These are phyloP conservation scores for Brachyhypopomus gauderio DNA, from an alignment of 2,113 vertebrate species.

Conservation along the genomic window DNA sequence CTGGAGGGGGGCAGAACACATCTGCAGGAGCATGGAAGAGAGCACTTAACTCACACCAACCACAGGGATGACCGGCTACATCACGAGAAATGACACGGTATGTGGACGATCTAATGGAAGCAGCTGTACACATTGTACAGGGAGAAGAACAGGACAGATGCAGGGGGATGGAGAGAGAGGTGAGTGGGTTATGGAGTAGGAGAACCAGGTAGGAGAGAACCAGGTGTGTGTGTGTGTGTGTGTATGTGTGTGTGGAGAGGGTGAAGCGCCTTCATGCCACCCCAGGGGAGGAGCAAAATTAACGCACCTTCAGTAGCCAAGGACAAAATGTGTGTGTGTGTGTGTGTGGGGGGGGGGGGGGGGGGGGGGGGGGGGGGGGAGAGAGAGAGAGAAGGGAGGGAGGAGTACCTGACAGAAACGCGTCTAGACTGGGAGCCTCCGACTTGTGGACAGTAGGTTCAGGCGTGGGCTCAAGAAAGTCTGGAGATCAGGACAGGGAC, in stretches of 20 bases:
- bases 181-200: constrained; percentile 44
- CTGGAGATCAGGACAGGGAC: constrained; percentile 85
- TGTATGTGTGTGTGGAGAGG: constrained; percentile 25
- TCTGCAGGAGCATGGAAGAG: constrained; percentile 64
- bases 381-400: background rate
- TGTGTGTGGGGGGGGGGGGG: constrained; percentile 20
- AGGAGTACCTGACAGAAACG: constrained; percentile 91
- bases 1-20: constrained; percentile 85
- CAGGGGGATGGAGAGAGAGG: background rate
- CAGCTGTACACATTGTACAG: background rate
- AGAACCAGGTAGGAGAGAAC: constrained; percentile 32
- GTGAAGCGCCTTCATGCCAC: background rate
- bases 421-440: constrained; percentile 87
- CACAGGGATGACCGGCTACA: background rate
- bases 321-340: too few species aligned
- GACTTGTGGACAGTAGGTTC: constrained; percentile 78
- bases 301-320: constrained; percentile 36
- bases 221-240: constrained; percentile 7
- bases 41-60: background rate
- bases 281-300: constrained; percentile 24
- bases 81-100: background rate
- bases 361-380: too few species aligned
- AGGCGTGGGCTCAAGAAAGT: constrained; percentile 91
- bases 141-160: background rate
- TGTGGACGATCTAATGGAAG: background rate